Evolutionary conservation across 2,888 invertebrate species (phyloP).

Genomic region (Pristionchus arcanus): DNA sequence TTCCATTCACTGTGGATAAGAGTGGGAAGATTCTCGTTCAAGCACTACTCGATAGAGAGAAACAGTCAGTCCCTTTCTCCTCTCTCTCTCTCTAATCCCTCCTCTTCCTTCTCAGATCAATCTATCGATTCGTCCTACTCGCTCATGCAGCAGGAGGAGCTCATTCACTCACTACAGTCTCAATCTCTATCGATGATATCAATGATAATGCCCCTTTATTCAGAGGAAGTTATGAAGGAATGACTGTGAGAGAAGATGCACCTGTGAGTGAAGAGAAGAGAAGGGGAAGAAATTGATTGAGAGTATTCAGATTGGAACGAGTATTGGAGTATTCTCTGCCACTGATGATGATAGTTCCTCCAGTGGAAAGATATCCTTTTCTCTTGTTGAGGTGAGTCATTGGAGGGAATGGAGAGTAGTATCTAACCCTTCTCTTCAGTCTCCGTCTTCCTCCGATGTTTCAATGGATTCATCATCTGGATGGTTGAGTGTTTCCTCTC

Average conservation of each 20-base stretch:
- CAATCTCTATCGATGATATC: conserved; percentile 75
- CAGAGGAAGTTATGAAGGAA: conserved; percentile 65
- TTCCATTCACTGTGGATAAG: conserved; percentile 88
- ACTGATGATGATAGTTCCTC: conserved; percentile 71
- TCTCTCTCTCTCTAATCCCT: background rate
- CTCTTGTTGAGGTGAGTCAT: conserved; percentile 55
- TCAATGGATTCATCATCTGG: conserved; percentile 89
- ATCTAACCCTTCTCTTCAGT: background rate
- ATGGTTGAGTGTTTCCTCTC: conserved; percentile 84
- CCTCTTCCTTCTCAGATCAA: conserved; percentile 41
- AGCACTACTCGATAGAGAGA: conserved; percentile 91
- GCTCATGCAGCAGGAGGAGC: conserved; percentile 66
- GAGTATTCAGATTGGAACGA: conserved; percentile 70
- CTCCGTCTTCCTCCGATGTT: conserved; percentile 46
- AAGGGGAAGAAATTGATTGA: background rate
- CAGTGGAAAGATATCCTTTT: conserved; percentile 62
- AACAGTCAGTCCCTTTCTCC: conserved; percentile 81
- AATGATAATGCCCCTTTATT: conserved; percentile 81
- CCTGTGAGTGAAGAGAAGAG: conserved; percentile 10
- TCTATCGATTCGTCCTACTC: conserved; percentile 64
- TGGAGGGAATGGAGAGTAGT: background rate
- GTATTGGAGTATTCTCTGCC: conserved; percentile 74
- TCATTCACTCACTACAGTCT: conserved; percentile 67
- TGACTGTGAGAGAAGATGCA: conserved; percentile 50
- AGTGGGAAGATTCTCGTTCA: conserved; percentile 91